These are phyloP conservation scores for Orthonychiurus folsomi DNA, from an alignment of 2,888 invertebrate species.

Conservation along the genomic window DNA sequence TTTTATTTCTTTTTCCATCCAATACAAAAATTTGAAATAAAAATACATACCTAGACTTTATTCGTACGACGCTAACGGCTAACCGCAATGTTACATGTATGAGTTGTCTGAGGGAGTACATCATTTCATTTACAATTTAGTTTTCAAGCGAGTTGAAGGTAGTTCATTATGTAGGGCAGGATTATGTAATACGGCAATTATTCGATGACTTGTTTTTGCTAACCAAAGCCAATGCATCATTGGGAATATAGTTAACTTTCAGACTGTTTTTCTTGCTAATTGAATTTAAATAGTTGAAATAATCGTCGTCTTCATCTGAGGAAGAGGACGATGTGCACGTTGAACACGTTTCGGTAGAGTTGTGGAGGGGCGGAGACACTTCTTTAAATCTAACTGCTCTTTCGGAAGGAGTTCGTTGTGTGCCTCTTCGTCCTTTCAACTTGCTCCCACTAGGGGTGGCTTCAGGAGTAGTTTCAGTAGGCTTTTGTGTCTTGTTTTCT, in stretches of 20 bases:
- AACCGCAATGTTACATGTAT: too few relatives aligned
- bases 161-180: too few relatives aligned
- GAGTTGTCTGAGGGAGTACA: too few relatives aligned
- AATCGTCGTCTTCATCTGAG: conserved; percentile 7
- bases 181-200: conserved; percentile 8
- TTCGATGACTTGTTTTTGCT: conserved; percentile 7
- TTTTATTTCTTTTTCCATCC: too few relatives aligned
- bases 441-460: background rate
- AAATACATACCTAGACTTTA: too few relatives aligned
- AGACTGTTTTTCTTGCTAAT: background rate
- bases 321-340: conserved; percentile 11
- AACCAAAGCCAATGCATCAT: conserved; percentile 11
- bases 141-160: too few relatives aligned
- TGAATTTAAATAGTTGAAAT: conserved; percentile 2
- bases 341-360: background rate
- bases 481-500: background rate
- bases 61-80: too few relatives aligned
- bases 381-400: conserved; percentile 6
- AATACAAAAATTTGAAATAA: too few relatives aligned
- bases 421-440: too few relatives aligned
- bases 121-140: too few relatives aligned
- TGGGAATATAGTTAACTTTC: conserved; percentile 10
- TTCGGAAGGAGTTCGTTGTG: background rate
- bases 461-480: too few relatives aligned
- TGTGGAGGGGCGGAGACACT: background rate